Evolutionary conservation across 1,140 invertebrate species (phyloP).

Genomic region (Bombus huntii): DNA sequence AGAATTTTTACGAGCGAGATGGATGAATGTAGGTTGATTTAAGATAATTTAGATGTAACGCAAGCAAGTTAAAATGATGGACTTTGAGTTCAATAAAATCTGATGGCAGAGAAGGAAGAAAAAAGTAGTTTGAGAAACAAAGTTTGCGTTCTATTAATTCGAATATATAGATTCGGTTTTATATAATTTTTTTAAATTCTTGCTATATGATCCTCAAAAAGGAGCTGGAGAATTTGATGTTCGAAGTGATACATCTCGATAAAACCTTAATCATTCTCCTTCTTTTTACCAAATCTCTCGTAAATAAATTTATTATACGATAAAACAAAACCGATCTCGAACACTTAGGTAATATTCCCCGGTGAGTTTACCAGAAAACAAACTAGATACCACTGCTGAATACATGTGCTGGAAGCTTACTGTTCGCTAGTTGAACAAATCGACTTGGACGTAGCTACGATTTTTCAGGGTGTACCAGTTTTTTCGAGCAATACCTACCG

Average conservation of each 20-base stretch:
- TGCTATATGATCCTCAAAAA: not conserved
- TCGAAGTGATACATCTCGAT: no score
- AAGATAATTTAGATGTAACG: no score
- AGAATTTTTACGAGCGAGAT: no score
- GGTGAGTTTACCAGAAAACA: not conserved
- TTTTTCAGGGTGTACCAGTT: constrained; percentile 46
- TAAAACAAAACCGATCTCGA: not conserved
- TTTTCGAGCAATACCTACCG: constrained; percentile 33
- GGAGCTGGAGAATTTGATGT: accelerated
- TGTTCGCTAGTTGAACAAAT: constrained; percentile 35
- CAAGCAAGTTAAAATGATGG: not conserved
- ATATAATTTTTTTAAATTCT: no score
- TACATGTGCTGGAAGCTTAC: not conserved
- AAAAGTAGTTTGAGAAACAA: not conserved
- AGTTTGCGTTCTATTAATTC: no score
- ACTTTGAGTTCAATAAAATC: not conserved
- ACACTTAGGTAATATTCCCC: constrained; percentile 7
- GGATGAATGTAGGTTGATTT: not conserved
- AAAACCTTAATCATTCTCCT: no score
- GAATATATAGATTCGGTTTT: no score
- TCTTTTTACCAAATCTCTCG: not conserved
- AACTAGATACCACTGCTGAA: not conserved
- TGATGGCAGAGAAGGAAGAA: not conserved
- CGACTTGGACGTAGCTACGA: constrained; percentile 28
- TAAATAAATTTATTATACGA: not conserved